Evolutionary conservation across 1,140 invertebrate species (phyloP), one percentile per base, ranked within the genome.

Genomic region (Drusus annulatus): DNA sequence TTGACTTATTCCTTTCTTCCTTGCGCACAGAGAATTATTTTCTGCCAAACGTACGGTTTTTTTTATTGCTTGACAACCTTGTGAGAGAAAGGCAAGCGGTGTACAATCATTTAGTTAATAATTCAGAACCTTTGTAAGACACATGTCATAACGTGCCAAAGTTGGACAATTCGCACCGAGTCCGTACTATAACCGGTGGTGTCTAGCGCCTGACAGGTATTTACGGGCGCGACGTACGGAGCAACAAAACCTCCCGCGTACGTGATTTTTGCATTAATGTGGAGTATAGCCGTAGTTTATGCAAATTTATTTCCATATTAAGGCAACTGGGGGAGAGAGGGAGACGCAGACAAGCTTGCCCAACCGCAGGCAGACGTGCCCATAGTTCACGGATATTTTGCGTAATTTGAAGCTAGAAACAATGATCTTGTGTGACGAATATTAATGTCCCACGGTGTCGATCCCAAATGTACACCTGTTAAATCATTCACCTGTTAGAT

Each of bases 251-350:
- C 56, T 23, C 62, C n/a, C 8, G 60, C n/a, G 65, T 71, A 79
- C 77, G 77, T 79, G 68, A 79, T 79, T 79, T 74, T 79, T 52
- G 58, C 78, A 75, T 62, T 58, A 79, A 79, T 74, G 69, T 79
- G 45, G 69, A 65, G 69, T 74, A 73, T 28, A 31, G 56, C n/a
- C 52, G 75, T 79, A 75, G 63, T 73, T 74, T 52, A 79, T 74
- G 77, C 65, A 71, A 78, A 79, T 73, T n/a, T 71, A 58, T 31
- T 19, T 36, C 71, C 71, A 75, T 75, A 58, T 75, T 75, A 15
- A 17, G 71, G 25, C 52, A 71, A 5, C 10, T 6, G 31, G 7
- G 54, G 28, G 51, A 54, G 0, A 54, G 52, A 28, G 1, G 7
- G 10, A n/a, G 19, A n/a, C 25, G 13, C 31, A 36, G 19, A 36